phyloP scores from a whole-genome alignment of 2,888 invertebrate genomes.

The Antheraea yamamai region DNA sequence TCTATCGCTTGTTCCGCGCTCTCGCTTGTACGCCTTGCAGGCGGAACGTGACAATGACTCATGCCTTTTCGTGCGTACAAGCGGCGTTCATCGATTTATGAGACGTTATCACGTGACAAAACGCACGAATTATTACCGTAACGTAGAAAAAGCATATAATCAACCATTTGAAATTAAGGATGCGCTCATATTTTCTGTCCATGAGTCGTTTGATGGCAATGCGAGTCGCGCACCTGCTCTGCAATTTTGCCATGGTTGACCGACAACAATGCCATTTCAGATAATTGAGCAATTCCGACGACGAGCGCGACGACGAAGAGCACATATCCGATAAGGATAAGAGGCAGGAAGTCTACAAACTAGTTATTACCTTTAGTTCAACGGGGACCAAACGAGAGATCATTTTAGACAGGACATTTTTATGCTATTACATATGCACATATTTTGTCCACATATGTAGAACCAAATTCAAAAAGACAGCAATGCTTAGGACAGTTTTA shows the following conservation, averaged over 20 bases:
- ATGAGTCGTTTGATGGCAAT: conserved; percentile 60
- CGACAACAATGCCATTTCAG: conserved; percentile 67
- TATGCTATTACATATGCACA: too few species aligned
- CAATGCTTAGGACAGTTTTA: too few species aligned
- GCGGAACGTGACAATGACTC: too few species aligned
- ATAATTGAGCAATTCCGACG: conserved; percentile 71
- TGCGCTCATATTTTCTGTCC: conserved; percentile 44
- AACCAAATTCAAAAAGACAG: too few species aligned
- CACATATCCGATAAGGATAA: conserved; percentile 71
- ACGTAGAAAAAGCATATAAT: conserved; percentile 22
- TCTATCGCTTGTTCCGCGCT: too few species aligned
- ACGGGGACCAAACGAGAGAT: not conserved
- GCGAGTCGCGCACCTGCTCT: conserved; percentile 68
- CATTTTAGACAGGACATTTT: not conserved
- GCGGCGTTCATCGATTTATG: too few species aligned
- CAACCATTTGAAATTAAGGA: conserved; percentile 26
- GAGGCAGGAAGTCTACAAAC: conserved; percentile 58
- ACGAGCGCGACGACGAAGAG: too few species aligned
- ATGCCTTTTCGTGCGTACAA: too few species aligned
- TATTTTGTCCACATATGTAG: too few species aligned
- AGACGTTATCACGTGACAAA: not conserved
- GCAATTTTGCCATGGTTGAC: conserved; percentile 65
- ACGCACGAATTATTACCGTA: conserved; percentile 16
- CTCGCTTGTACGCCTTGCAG: too few species aligned
- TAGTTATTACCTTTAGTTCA: conserved; percentile 21